These are phyloP conservation scores for Prionace glauca DNA, from an alignment of 2,797 vertebrate genomes.

Conservation along the genomic window DNA sequence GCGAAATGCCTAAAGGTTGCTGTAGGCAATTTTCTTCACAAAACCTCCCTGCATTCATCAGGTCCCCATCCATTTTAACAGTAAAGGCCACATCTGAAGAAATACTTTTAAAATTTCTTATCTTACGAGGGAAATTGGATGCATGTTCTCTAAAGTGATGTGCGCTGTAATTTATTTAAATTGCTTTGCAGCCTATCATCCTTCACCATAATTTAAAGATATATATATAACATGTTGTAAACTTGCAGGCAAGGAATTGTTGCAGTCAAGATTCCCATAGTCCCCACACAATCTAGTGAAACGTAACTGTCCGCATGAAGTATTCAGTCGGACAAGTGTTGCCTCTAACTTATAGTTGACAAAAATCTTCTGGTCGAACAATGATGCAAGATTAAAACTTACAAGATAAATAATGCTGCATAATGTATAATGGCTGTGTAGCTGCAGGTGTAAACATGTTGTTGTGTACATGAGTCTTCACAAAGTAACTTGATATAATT, in stretches of 20 bases:
- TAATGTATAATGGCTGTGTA: neutral
- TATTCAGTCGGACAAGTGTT: neutral
- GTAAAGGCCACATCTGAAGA: neutral
- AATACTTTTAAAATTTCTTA: neutral
- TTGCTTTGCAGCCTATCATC: neutral
- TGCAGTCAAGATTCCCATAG: neutral
- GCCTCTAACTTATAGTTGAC: neutral
- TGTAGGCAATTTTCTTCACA: slow-evolving; percentile 14
- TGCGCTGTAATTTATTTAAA: slow-evolving; percentile 21
- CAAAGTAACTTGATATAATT: neutral
- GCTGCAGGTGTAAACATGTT: neutral
- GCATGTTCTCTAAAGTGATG: neutral
- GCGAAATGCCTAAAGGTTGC: neutral
- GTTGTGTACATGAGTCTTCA: neutral
- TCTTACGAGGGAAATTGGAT: slow-evolving; percentile 20
- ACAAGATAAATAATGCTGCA: neutral
- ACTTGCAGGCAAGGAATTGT: neutral
- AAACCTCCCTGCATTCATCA: neutral
- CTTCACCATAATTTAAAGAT: neutral
- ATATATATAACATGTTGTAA: neutral
- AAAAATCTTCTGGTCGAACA: neutral
- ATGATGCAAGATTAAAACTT: neutral
- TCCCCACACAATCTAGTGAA: neutral
- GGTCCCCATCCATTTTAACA: neutral
- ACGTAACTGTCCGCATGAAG: neutral